Conservation (phyloP, 2,113 vertebrate genomes). For the Cyrtonyx montezumae region DNA sequence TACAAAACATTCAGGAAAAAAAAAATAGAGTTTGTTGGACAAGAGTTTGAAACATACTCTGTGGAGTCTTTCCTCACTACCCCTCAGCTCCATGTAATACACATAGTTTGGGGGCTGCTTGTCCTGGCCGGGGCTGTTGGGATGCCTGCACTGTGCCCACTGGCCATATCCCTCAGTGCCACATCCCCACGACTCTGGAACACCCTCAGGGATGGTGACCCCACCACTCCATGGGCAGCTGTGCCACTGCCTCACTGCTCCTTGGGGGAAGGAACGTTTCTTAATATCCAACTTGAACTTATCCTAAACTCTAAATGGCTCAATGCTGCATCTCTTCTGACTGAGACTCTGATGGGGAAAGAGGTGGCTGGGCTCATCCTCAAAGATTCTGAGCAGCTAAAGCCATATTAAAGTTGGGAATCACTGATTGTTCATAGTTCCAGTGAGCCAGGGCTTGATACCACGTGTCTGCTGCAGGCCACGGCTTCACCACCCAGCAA, state of each 20-base stretch:
- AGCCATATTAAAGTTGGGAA: background rate
- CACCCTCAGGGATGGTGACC: too few relatives aligned
- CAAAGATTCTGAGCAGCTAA: background rate
- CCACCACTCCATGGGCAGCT: too few relatives aligned
- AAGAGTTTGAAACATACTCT: background rate
- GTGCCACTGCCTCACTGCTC: too few relatives aligned
- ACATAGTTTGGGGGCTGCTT: background rate
- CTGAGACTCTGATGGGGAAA: background rate
- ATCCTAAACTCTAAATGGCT: too few relatives aligned
- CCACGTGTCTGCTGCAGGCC: background rate
- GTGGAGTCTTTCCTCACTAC: background rate
- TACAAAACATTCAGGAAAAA: background rate
- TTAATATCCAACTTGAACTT: too few relatives aligned
- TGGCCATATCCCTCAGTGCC: too few relatives aligned
- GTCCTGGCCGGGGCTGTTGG: background rate
- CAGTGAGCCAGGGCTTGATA: too few relatives aligned
- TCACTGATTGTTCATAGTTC: too few relatives aligned
- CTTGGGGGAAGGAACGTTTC: too few relatives aligned
- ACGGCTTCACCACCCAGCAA: background rate
- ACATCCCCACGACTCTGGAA: too few relatives aligned
- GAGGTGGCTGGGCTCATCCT: background rate
- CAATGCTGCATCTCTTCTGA: accelerated
- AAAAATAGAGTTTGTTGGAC: background rate
- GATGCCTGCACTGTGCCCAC: background rate
- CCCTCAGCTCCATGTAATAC: background rate